Evolutionary conservation across 1,140 invertebrate species (phyloP), one percentile per base, ranked within the genome.

Genomic region (Drusus annulatus): DNA sequence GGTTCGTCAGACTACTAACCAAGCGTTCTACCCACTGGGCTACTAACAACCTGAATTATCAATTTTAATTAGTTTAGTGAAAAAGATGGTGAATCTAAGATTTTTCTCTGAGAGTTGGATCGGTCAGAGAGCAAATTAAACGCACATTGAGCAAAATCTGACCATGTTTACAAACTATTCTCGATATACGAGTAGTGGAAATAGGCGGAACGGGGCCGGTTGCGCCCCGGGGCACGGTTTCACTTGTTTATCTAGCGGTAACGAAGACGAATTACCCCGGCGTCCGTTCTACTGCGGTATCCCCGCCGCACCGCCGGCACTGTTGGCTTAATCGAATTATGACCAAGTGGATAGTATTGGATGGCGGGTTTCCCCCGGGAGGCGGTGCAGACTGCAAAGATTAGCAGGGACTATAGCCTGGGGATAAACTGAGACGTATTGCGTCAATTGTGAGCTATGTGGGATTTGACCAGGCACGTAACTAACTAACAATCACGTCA

Each of bases 231-330:
- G 62, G 62, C 62, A n/a, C 28, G 28, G 23, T 65, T 31, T 65
- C 62, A 25, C 62, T 31, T 65, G 62, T 65, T 65, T 65, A 65
- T 65, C 62, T 65, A 25, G 62, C 13, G 23, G 62, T 65, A 65
- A 65, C 62, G 62, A 65, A 65, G 62, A 65, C 25, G 62, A 65
- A 65, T 65, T 65, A 65, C 62, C 8, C 21, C 25, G 5, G 21
- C 25, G 10, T n/a, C 23, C 62, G 21, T 5, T n/a, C 60, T 17
- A 23, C 60, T 8, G 17, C 23, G 36, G 36, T 13, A 45, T 45
- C 60, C 17, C 23, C 15, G 17, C 23, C 8, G 21, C 62, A 17
- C 21, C 62, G 21, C 62, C 25, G 25, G 21, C 62, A 17, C 21
- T 23, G 21, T 28, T 21, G 62, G 56, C 21, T 28, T 65, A 65